Percentiles rank a stretch among this genome's conserved stretches.
phyloP scores from a whole-genome alignment of 1,140 invertebrate genomes.

The Leptopilina clavipes region DNA sequence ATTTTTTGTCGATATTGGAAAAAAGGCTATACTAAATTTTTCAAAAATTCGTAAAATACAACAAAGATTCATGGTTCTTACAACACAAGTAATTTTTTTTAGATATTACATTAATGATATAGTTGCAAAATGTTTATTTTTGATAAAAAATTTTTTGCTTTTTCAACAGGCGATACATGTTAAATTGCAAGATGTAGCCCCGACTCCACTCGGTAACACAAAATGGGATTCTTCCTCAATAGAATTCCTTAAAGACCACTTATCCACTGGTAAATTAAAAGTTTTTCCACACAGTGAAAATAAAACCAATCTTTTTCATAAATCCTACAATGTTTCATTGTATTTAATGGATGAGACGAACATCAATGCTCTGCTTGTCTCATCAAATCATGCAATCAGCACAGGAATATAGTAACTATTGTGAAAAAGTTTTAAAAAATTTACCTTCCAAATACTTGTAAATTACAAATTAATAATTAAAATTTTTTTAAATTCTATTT shows the following conservation, averaged over 20 bases:
- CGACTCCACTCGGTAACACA: slow-evolving; percentile 39
- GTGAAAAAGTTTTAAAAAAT: background rate
- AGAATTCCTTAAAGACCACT: slow-evolving; percentile 41
- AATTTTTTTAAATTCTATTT: slow-evolving; percentile 3
- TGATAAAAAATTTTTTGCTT: slow-evolving; percentile 30
- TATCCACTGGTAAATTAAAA: slow-evolving; percentile 29
- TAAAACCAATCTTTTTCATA: slow-evolving; percentile 22
- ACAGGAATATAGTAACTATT: slow-evolving; percentile 58
- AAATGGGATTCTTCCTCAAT: slow-evolving; percentile 53
- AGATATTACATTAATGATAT: slow-evolving; percentile 9
- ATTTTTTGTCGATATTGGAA: slow-evolving; percentile 75
- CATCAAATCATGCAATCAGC: slow-evolving; percentile 47
- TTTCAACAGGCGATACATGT: slow-evolving; percentile 67
- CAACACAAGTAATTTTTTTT: slow-evolving; percentile 61
- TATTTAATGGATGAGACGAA: slow-evolving; percentile 50
- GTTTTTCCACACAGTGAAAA: slow-evolving; percentile 49
- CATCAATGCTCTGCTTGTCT: slow-evolving; percentile 56
- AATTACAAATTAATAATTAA: background rate
- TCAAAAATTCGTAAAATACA: slow-evolving; percentile 61
- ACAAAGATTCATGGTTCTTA: slow-evolving; percentile 51
- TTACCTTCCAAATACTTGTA: background rate
- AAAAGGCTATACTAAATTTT: slow-evolving; percentile 58
- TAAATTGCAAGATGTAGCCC: slow-evolving; percentile 59
- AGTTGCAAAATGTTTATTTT: no score
- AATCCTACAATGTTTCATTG: slow-evolving; percentile 51